Evolutionary conservation across 2,888 invertebrate genomes (phyloP).

Genomic region (Gasteruption jaculator): DNA sequence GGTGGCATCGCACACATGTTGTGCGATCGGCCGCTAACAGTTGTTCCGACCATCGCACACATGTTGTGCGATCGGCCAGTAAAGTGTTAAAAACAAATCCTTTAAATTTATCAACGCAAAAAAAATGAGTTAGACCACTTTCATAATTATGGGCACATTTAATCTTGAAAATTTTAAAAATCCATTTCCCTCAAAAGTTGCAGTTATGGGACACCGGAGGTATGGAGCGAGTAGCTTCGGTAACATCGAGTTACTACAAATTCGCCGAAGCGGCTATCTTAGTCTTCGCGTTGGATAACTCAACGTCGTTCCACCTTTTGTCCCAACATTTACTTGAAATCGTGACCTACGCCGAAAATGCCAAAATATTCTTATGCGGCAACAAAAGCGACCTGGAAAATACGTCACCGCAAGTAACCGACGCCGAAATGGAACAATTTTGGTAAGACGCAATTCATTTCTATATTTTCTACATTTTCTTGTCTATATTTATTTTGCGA

Average conservation of each 20-base stretch:
- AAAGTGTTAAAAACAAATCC: no score
- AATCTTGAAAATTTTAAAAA: no score
- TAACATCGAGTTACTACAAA: constrained; percentile 93
- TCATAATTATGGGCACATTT: no score
- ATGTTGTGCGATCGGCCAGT: no score
- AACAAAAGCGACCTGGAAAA: constrained; percentile 83
- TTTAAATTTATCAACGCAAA: no score
- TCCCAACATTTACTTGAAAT: constrained; percentile 92
- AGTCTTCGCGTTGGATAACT: constrained; percentile 86
- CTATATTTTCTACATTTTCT: no score
- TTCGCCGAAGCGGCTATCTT: constrained; percentile 92
- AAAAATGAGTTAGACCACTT: no score
- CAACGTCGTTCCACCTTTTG: constrained; percentile 85
- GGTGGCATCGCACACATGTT: no score
- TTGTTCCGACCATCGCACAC: no score
- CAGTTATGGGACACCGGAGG: constrained; percentile 97
- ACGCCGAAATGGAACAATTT: constrained; percentile 84
- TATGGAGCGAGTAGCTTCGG: constrained; percentile 93
- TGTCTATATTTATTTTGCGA: not conserved
- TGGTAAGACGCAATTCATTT: no score
- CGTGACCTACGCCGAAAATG: constrained; percentile 90
- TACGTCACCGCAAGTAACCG: constrained; percentile 71
- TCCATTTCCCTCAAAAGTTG: no score
- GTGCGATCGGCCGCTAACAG: no score
- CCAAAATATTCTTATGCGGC: constrained; percentile 91